Base-by-base conservation (phyloP, 2,113 vertebrate species). In the Brachypteracias leptosomus region DNA sequence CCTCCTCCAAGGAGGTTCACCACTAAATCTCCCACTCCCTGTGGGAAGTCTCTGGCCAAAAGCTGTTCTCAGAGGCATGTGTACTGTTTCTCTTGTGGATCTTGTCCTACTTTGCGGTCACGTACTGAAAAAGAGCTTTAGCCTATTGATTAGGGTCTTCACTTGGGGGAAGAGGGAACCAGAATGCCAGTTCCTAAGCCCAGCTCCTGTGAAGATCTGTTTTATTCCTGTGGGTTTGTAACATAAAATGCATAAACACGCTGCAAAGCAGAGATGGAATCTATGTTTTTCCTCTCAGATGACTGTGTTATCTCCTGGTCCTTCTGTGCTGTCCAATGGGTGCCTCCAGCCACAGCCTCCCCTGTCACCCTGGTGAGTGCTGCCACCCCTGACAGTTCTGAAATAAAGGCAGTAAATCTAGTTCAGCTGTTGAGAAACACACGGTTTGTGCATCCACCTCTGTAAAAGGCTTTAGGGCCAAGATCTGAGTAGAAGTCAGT, bases 1-100 rank as follows among this genome's bases (percentile, higher is more conserved):
- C 38, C 47, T 83, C 44, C 57, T 62, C 11, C 62, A 29, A 15
- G 35, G 26, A 72, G 29, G 31, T 42, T 83, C 44, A n/a, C 16
- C 58, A 72, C 63, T 66, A 71, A 40, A 10, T 70, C 33, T 90
- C 38, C 58, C 8, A 3, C 79, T 83, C 22, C n/a, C 33, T 38
- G 16, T 42, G 44, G 24, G 28, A 77, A 55, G 31, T 31, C 26
- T 38, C 44, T 72, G 31, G 18, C 52, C 72, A 57, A 88, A 92
- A 59, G 17, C 62, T 90, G 49, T 28, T 85, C 58, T 72, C 35
- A 44, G 72, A 76, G 18, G 54, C 0, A 0, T 2, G 2, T 3
- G 4, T 70, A 6, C 22, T 14, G 6, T 54, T 46, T 71, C n/a
- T 76, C 14, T 36, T 47, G 67, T 40, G 28, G 35, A 79, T 93